Evolutionary conservation across 2,113 vertebrate species (phyloP), one percentile per base, ranked within the genome.

Genomic region (Myotis lucifugus): DNA sequence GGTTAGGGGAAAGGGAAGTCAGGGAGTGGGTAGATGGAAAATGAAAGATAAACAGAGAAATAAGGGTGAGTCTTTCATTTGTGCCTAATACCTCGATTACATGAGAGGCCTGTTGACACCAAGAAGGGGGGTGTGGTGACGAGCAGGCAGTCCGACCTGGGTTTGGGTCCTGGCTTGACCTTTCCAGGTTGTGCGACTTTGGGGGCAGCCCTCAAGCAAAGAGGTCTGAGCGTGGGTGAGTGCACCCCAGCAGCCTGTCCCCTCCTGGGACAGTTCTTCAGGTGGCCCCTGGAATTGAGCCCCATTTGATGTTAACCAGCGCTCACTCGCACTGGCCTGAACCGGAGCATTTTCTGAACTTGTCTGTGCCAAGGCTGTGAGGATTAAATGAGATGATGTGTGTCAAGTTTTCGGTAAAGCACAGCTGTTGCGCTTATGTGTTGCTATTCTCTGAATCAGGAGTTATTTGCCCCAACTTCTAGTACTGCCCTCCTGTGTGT

Each of bases 401-500:
- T 23, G 46, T 56, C 1, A 46, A 1, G 1, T 15, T 79, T 48
- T 56, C 70, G 12, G 67, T 11, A 54, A 29, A 48, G 34, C 6
- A 0, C 0, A 15, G 23, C 77, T 8, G 9, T 3, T 9, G 25
- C 34, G 19, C 40, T 6, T 3, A 29, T 18, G 4, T 8, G 42
- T 8, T 56, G 19, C 4, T 64, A 2, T 13, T 50, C 25, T 59
- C 17, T 15, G 21, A 1, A 0, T 25, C 25, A 59, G 67, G 66
- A 21, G 14, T 19, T 2, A 6, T 6, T 1, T 2, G 23, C 13
- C 67, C 27, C n/a, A 1, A 37, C 27, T 21, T 7, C 21, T 15
- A 11, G n/a, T 4, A 3, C 0, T 5, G 25, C 23, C 74, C n/a
- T 1, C 2, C 23, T 9, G 0, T 0, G 11, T 5, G 4, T 11